Base-by-base conservation (phyloP, 2,113 vertebrate species). In the Malurus melanocephalus region DNA sequence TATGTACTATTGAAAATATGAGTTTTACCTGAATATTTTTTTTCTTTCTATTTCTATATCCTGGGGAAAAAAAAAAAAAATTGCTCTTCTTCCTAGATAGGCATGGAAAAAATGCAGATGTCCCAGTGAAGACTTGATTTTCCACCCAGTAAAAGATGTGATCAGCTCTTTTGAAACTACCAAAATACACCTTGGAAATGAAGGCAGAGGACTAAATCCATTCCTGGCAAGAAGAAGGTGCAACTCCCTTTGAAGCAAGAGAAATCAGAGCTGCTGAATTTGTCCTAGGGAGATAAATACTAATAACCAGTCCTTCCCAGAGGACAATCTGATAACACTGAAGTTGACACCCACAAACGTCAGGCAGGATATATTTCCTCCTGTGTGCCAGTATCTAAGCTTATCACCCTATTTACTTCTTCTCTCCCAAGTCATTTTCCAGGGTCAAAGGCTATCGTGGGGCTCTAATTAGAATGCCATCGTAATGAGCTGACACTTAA, bases 401-500 rank as follows among this genome's bases (percentile, higher is more conserved):
- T 94, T 93, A 88, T 93, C 93, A 82, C 67, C 74, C 87, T 92
- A 52, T 94, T 94, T 79, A 84, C 71, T 90, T 4, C 92, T 87
- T 92, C 78, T 88, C 80, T 95, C 88, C 74, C 84, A 94, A 95
- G 90, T 95, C 69, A 88, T 84, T 96, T 91, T 71, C 51, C 60
- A 76, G 86, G 90, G 94, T 94, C 90, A 93, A 92, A 94, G 88
- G 90, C 84, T 95, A 95, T 94, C 71, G 0, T 33, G 74, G 43
- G 86, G 60, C 74, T 94, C 91, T 96, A 96, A 96, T 96, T 96
- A 95, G 80, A 95, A 92, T 94, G 93, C 88, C 94, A 94, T 94
- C 42, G 0, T 95, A 95, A 96, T 81, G 84, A 96, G 94, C 78
- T 95, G 95, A 88, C 75, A 88, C 92, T 92, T 94, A 88, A 93